These are phyloP conservation scores for Eurystomus gularis DNA, from an alignment of 2,113 vertebrate species.

Conservation along the genomic window DNA sequence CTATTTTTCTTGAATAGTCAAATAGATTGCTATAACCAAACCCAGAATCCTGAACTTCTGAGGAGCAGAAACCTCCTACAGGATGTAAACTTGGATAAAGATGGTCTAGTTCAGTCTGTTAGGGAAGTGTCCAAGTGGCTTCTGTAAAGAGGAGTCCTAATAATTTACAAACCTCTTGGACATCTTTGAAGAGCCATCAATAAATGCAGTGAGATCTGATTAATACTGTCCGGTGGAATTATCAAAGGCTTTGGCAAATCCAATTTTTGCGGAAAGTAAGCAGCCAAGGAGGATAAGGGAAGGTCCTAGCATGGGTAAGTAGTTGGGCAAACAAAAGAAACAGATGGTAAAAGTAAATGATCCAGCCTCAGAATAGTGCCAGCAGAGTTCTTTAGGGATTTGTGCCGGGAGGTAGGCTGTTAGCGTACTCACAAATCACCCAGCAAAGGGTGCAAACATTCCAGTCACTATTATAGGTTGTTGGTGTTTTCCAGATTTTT, in stretches of 20 bases:
- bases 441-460: not conserved
- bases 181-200: not conserved
- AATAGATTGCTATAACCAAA: not conserved
- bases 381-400: not conserved
- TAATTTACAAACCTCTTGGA: not conserved
- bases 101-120: not conserved
- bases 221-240: not conserved
- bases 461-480: not conserved
- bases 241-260: not conserved
- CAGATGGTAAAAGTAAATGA: not conserved
- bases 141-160: not conserved
- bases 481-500: not conserved
- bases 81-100: not conserved
- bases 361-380: not conserved
- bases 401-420: not conserved
- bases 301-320: not conserved
- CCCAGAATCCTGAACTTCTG: not conserved
- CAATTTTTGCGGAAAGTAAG: not conserved
- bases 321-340: not conserved
- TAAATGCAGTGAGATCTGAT: not conserved
- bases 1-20: not conserved
- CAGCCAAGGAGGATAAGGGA: not conserved
- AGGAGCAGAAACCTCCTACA: not conserved
- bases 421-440: not conserved
- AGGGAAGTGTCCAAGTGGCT: not conserved